Evolutionary conservation across 1,140 invertebrate genomes (phyloP), one percentile per base, ranked within the genome.

Genomic region (Delia radicum): DNA sequence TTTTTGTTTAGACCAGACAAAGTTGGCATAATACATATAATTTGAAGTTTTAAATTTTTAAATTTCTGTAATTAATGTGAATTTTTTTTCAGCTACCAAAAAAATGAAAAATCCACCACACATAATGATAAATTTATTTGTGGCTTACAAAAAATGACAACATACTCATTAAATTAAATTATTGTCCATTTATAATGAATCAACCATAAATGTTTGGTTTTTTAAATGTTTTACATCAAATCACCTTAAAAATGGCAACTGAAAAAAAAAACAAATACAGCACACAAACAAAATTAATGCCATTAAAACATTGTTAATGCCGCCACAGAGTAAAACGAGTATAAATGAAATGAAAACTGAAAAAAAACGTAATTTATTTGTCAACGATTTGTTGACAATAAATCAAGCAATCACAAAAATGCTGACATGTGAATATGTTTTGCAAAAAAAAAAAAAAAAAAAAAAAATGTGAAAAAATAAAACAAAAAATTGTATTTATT

Each of bases 381-480:
- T 81, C 83, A 85, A 82, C 83, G 80, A 83, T 81, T 81, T 82
- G 80, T 78, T 80, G 80, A 76, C 80, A 81, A 84, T 85, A 85
- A 85, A 82, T 85, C 83, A 85, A 81, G 79, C 83, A 85, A 85
- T 85, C 83, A 85, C 83, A 84, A 84, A 85, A 84, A 84, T 84
- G 83, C 81, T 84, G 83, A 83, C 82, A 83, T 69, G 75, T 31
- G 27, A 73, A 29, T 42, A 55, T 46, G n/a, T 62, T 65, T 24
- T 21, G 31, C 24, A 37, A 55, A 55, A 77, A n/a, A 29, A 24
- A 71, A 13, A 75, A 12, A 48, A 48, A 10, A 48, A 55, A n/a
- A 55, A 55, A 55, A 55, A 21, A 55, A 2, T 21, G 7, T 21
- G n/a, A 29, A 75, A 33, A 55, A 46, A 33, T 77, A 63, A 72